A percentile compares a stretch with the other conserved stretches of the same genome.
Evolutionary conservation across 2,113 vertebrate genomes (phyloP).

Genomic region (Ciconia stormi): DNA sequence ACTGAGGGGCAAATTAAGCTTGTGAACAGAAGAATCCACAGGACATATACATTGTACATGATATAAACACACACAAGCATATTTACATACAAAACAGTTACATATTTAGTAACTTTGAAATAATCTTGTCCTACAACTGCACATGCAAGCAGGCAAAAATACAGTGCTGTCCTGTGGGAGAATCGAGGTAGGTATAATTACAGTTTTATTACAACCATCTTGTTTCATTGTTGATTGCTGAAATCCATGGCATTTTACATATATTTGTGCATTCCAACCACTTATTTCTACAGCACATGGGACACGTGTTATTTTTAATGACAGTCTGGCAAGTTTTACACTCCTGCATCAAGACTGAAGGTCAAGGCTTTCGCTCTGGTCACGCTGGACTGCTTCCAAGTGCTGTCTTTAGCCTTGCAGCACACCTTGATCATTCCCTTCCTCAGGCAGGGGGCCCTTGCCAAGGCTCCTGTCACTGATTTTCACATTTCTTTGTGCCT

Average conservation of each 20-base stretch:
- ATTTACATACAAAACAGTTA: too few species aligned
- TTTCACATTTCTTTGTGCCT: not conserved
- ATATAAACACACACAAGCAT: too few species aligned
- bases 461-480: not conserved
- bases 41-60: accelerated
- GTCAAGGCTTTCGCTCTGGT: not conserved
- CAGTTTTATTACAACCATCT: not conserved
- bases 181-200: not conserved
- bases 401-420: not conserved
- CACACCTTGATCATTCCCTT: not conserved
- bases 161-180: accelerated
- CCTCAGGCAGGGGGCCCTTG: too few species aligned
- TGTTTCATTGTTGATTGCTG: not conserved
- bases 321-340: not conserved
- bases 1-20: not conserved
- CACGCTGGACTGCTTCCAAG: not conserved
- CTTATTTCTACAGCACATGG: not conserved
- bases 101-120: not conserved
- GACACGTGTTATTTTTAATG: not conserved
- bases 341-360: not conserved
- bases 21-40: not conserved
- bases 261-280: not conserved
- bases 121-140: too few species aligned
- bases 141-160: not conserved
- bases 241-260: not conserved